These are phyloP conservation scores for Hestina assimilis DNA, from an alignment of 1,140 invertebrate genomes.

Conservation along the genomic window DNA sequence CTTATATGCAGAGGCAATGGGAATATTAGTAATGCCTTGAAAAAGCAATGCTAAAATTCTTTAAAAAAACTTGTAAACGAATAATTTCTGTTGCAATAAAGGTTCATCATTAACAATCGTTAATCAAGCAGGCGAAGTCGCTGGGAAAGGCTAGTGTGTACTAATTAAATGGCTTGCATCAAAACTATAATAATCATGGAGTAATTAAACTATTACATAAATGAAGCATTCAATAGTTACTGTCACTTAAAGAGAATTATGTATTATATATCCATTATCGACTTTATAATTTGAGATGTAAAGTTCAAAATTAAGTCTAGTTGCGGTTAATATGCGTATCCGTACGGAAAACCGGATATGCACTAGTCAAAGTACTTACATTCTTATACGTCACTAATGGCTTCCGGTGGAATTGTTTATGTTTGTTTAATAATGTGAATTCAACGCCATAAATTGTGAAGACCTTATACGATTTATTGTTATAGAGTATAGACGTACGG, in stretches of 20 bases:
- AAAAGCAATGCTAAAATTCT: too few species aligned
- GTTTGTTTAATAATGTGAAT: conserved; percentile 40
- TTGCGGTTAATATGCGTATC: conserved; percentile 4
- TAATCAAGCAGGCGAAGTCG: too few species aligned
- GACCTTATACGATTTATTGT: neutral
- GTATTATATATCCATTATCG: neutral
- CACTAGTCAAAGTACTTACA: conserved; percentile 37
- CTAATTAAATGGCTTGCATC: too few species aligned
- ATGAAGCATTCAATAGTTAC: conserved; percentile 4
- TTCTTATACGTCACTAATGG: conserved; percentile 45
- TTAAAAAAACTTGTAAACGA: too few species aligned
- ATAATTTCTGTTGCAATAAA: too few species aligned
- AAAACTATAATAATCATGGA: neutral
- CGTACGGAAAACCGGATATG: conserved; percentile 62
- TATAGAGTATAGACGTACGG: too few species aligned
- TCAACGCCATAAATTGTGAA: conserved; percentile 34
- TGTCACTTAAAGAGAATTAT: conserved; percentile 4
- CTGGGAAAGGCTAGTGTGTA: too few species aligned
- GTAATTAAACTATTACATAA: neutral
- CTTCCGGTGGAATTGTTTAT: conserved; percentile 58
- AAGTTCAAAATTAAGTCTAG: neutral
- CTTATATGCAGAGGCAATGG: too few species aligned
- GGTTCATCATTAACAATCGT: too few species aligned
- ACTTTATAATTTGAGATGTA: conserved; percentile 4
- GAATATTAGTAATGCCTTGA: too few species aligned